These are phyloP conservation scores for Triops cancriformis DNA, from an alignment of 1,140 invertebrate species.

Conservation along the genomic window DNA sequence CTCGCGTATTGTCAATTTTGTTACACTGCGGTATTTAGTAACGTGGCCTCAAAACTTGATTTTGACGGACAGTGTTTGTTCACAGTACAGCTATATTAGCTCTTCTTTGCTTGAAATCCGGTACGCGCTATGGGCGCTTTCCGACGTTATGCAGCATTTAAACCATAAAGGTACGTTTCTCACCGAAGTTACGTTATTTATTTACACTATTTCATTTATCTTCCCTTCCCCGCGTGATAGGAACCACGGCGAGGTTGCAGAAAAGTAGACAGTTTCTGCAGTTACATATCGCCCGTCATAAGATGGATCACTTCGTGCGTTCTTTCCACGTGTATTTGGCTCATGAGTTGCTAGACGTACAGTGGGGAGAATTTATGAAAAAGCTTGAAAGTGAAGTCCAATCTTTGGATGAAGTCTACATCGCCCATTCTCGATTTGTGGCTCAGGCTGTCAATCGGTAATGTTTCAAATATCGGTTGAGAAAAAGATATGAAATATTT, in stretches of 20 bases:
- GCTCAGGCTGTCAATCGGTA: neutral
- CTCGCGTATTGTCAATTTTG: neutral
- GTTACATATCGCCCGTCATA: neutral
- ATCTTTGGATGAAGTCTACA: neutral
- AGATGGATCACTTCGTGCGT: neutral
- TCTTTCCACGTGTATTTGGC: neutral
- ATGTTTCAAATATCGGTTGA: neutral
- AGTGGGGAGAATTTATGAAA: neutral
- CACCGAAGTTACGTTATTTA: neutral
- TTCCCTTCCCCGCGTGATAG: neutral
- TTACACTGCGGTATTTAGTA: neutral
- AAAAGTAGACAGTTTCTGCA: neutral
- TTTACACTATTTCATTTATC: neutral
- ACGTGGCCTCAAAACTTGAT: neutral
- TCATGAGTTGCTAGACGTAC: neutral
- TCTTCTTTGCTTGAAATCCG: neutral
- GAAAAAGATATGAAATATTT: neutral
- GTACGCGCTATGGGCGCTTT: neutral
- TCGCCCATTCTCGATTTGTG: neutral
- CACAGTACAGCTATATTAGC: neutral
- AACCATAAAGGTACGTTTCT: neutral
- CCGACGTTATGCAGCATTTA: neutral
- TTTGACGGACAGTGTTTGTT: neutral
- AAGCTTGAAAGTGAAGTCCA: neutral
- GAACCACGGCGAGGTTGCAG: neutral